These are phyloP conservation scores for Drosophila pruinosa DNA, from an alignment of 1,140 invertebrate species.

Conservation along the genomic window DNA sequence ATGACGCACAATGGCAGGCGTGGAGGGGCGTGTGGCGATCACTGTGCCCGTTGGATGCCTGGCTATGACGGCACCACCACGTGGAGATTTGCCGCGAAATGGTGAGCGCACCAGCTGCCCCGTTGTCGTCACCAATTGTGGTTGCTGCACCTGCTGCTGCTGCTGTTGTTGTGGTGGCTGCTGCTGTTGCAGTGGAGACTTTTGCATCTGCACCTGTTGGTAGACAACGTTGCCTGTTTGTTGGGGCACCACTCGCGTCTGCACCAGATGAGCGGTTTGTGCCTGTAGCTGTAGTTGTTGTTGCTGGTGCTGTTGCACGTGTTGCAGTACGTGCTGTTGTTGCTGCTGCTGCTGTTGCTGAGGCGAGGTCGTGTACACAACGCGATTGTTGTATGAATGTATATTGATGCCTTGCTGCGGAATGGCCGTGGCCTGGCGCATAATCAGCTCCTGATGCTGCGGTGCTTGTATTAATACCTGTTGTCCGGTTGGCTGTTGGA, in stretches of 20 bases:
- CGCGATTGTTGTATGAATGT: conserved; percentile 70
- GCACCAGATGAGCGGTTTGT: conserved; percentile 65
- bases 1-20: conserved; percentile 60
- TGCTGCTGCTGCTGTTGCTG: conserved; percentile 66
- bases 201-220: conserved; percentile 66
- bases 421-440: conserved; percentile 69
- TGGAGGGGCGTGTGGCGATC: conserved; percentile 36
- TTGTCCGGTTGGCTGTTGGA: conserved; percentile 69
- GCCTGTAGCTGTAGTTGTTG: conserved; percentile 65
- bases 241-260: conserved; percentile 66
- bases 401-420: conserved; percentile 60
- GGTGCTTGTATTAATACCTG: conserved; percentile 70
- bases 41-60: conserved; percentile 35
- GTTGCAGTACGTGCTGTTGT: conserved; percentile 58
- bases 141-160: conserved; percentile 41
- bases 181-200: conserved; percentile 39
- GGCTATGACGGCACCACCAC: conserved; percentile 52
- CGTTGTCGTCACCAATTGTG: conserved; percentile 41
- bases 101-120: conserved; percentile 50
- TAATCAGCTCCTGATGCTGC: conserved; percentile 75
- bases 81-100: conserved; percentile 48
- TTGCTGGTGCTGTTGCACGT: conserved; percentile 66
- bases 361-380: conserved; percentile 62
- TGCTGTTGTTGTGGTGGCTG: conserved; percentile 40
- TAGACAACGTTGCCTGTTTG: conserved; percentile 63